phyloP scores from a whole-genome alignment of 2,113 vertebrate genomes.

The Pica pica region DNA sequence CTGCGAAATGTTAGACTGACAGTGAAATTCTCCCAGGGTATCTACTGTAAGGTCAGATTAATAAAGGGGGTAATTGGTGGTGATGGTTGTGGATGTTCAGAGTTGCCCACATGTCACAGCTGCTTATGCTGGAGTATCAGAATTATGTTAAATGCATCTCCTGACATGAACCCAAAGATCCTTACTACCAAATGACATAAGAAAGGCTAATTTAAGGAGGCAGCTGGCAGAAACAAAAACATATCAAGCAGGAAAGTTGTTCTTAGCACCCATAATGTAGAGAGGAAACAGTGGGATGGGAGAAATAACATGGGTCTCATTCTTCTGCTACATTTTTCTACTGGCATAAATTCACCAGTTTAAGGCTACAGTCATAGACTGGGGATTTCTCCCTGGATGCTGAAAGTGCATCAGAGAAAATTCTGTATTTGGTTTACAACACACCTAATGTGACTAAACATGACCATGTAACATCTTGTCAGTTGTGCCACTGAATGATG shows the following conservation, averaged over 20 bases:
- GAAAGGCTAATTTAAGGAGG: constrained; percentile 18
- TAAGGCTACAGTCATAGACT: neutral
- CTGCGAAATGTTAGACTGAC: constrained; percentile 46
- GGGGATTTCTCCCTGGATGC: neutral
- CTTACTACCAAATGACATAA: neutral
- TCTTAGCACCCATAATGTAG: neutral
- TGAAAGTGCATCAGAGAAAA: neutral
- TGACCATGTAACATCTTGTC: neutral
- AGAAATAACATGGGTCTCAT: neutral
- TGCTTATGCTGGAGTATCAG: constrained; percentile 18
- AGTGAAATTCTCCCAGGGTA: constrained; percentile 42
- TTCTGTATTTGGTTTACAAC: neutral
- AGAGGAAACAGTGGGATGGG: neutral
- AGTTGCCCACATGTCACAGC: constrained; percentile 21
- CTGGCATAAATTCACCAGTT: neutral
- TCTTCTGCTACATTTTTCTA: neutral
- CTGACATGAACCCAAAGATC: neutral
- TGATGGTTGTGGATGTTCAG: constrained; percentile 55
- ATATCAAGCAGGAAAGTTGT: neutral
- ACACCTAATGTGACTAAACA: neutral
- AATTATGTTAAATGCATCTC: constrained; percentile 17
- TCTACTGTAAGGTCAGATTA: constrained; percentile 16
- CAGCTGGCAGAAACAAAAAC: constrained; percentile 15
- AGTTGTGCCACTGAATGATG: neutral
- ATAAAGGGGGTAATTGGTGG: constrained; percentile 52